Base-by-base conservation (phyloP, 2,888 invertebrate genomes). In the Drosophila prostipennis region DNA sequence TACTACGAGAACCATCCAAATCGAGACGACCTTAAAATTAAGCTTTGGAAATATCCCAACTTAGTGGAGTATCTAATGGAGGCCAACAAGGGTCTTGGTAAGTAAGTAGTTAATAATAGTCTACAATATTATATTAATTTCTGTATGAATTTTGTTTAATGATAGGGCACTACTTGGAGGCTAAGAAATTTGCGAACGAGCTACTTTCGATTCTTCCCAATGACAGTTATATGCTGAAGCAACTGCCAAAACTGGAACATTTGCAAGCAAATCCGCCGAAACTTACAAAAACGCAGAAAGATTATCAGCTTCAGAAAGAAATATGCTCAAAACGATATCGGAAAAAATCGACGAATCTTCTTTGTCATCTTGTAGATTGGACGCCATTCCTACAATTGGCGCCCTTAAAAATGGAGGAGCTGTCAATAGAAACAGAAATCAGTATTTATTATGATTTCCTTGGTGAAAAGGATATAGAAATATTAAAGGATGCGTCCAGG, bases 61-160 rank as follows among this genome's bases (percentile, higher is more conserved):
- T 43, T 70, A 11, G 40, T 68, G 19, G 68, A 59, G 36, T 29
- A 16, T 1, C 13, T 68, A 3, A 42, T 60, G 10, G 54, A 68
- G 8, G 53, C 68, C 6, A 8, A 54, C n/a, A 70, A 60, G 11
- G 39, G 32, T 8, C 26, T 43, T 13, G 59, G 68, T 60, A 11
- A 40, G 19, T 11, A 11, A 34, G 0, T 13, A 3, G 46, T 16
- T 26, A 23, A 19, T 16, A 34, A 10, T 32, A 10, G 8, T 34
- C 11, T 10, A 34, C 32, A 8, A 34, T 3, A 13, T 34, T 11
- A 11, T 34, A 34, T 34, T 19, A 19, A 19, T 19, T 19, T 1
- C 19, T 19, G 19, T 19, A 2, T 19, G 19, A 19, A 19, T 19
- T 19, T 19, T 29, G 5, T 37, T n/a, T 26, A 6, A 11, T 46